Evolutionary conservation across 2,113 vertebrate species (phyloP).

Genomic region (Pseudopodoces humilis): DNA sequence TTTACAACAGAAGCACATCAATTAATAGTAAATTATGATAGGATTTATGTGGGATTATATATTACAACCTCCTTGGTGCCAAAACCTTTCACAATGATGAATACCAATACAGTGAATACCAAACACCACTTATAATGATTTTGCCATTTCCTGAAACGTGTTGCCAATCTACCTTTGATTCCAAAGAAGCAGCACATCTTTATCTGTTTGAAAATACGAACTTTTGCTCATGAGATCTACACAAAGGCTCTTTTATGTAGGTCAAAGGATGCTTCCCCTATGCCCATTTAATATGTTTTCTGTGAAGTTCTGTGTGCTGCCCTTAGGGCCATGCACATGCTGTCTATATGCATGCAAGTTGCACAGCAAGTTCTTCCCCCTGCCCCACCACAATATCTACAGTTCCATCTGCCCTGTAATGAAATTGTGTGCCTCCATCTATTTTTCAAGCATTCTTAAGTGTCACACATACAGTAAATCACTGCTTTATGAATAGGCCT

Average conservation of each 20-base stretch:
- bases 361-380: slow-evolving; percentile 66
- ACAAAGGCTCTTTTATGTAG: slow-evolving; percentile 78
- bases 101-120: slow-evolving; percentile 62
- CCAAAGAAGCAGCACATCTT: slow-evolving; percentile 68
- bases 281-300: slow-evolving; percentile 80
- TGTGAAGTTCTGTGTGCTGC: slow-evolving; percentile 78
- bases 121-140: slow-evolving; percentile 65
- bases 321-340: slow-evolving; percentile 75
- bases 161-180: slow-evolving; percentile 77
- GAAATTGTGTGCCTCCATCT: slow-evolving; percentile 28
- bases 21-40: slow-evolving; percentile 71
- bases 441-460: slow-evolving; percentile 54
- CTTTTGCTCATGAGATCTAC: slow-evolving; percentile 71
- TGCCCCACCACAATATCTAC: slow-evolving; percentile 31
- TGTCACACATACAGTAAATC: slow-evolving; percentile 48
- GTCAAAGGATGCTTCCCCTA: slow-evolving; percentile 76
- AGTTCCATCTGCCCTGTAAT: slow-evolving; percentile 59
- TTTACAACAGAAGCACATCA: slow-evolving; percentile 64
- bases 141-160: slow-evolving; percentile 68
- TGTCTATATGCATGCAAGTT: slow-evolving; percentile 71
- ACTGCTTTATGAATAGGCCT: slow-evolving; percentile 63
- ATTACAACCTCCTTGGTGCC: slow-evolving; percentile 58
- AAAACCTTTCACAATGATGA: slow-evolving; percentile 65
- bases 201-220: slow-evolving; percentile 72
- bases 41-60: slow-evolving; percentile 52